Percentiles rank a stretch among this genome's conserved stretches.
These are phyloP conservation scores for Upupa epops DNA, from an alignment of 2,113 vertebrate species.

Conservation along the genomic window DNA sequence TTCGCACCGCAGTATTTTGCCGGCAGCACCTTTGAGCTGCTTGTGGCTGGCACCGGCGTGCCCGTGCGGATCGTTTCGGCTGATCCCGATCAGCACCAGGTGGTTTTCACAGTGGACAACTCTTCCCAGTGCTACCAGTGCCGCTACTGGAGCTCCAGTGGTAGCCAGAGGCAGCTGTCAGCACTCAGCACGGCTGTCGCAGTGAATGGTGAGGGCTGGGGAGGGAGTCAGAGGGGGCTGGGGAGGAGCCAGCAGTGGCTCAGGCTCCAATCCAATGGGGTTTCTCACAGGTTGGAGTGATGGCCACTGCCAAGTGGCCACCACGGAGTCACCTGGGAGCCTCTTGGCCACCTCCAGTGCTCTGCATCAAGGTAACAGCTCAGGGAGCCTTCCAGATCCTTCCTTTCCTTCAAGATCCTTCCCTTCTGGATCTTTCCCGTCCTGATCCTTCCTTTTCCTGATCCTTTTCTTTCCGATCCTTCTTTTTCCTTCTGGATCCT, in stretches of 20 bases:
- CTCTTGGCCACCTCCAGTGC: not conserved
- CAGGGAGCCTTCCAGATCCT: no score
- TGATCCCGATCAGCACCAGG: not conserved
- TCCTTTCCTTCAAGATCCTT: not conserved
- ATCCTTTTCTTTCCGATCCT: no score
- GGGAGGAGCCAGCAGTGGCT: fast-evolving
- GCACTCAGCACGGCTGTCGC: not conserved
- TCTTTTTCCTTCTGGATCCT: no score
- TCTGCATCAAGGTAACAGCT: not conserved
- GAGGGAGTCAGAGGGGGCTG: fast-evolving
- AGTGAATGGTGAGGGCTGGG: not conserved
- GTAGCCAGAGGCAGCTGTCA: not conserved
- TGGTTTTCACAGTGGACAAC: not conserved
- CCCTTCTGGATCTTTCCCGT: not conserved
- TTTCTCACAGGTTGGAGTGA: not conserved
- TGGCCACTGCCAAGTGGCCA: not conserved
- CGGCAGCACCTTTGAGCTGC: not conserved
- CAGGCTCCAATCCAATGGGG: fast-evolving
- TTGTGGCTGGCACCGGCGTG: fast-evolving
- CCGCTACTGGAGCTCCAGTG: not conserved
- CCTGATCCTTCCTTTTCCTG: no score
- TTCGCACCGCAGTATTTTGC: not conserved
- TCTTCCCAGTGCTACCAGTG: not conserved
- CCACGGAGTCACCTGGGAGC: fast-evolving
- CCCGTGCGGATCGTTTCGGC: fast-evolving